Evolutionary conservation across 2,797 vertebrate species (phyloP).

Genomic region (Neomorphus geoffroyi): DNA sequence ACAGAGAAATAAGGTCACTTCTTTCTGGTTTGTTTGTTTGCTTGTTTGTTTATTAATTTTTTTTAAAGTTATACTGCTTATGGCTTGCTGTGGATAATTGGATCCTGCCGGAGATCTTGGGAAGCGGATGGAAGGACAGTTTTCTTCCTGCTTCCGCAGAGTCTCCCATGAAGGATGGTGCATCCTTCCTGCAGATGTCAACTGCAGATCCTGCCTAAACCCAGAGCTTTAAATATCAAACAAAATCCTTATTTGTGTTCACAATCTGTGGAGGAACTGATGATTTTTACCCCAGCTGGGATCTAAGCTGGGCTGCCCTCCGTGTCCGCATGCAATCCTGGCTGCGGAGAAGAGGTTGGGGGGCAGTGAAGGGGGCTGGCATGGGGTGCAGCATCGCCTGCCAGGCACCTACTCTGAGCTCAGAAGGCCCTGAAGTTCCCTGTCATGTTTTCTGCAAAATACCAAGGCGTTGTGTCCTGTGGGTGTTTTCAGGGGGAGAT

Average conservation of each 20-base stretch:
- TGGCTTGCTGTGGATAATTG: not conserved
- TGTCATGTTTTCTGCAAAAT: not conserved
- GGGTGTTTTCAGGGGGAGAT: not conserved
- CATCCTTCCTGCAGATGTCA: not conserved
- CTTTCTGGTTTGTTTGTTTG: not conserved
- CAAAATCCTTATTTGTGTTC: fast-evolving
- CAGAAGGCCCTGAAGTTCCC: fast-evolving
- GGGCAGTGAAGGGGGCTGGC: not conserved
- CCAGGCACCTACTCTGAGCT: fast-evolving
- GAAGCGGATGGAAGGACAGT: not conserved
- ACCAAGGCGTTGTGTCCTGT: not conserved
- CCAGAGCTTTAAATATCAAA: not conserved
- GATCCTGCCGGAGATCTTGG: not conserved
- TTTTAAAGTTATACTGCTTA: not conserved
- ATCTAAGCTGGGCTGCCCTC: not conserved
- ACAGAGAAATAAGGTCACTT: not conserved
- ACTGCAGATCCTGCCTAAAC: not conserved
- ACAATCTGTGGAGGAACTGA: fast-evolving
- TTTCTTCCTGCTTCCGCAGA: not conserved
- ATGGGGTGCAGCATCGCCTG: fast-evolving
- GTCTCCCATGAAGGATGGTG: not conserved
- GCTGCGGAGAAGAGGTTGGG: not conserved
- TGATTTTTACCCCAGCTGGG: not conserved
- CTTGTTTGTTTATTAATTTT: too few relatives aligned
- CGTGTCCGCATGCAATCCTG: fast-evolving